Conservation (phyloP, 2,797 vertebrate genomes). For the Epinephelus awoara region DNA sequence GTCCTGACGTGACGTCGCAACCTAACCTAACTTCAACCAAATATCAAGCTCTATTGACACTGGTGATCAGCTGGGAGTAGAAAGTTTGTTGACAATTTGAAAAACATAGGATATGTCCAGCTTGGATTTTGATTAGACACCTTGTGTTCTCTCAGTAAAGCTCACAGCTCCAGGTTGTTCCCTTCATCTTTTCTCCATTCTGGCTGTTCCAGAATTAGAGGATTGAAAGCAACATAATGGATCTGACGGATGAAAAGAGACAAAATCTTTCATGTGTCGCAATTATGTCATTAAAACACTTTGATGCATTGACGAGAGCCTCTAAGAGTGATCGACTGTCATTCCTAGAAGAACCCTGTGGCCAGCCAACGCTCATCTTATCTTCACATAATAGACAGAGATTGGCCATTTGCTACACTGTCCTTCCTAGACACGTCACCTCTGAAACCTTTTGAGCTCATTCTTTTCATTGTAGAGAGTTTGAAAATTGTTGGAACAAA, state of each 20-base stretch:
- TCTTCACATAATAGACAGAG: neutral
- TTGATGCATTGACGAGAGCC: neutral
- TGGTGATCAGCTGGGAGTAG: too few relatives aligned
- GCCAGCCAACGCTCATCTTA: neutral
- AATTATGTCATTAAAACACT: conserved; percentile 37
- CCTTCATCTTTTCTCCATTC: neutral
- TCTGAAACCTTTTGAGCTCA: conserved; percentile 19
- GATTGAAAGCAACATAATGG: conserved; percentile 19
- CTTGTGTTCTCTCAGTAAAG: neutral
- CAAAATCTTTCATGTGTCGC: neutral
- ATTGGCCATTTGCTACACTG: neutral
- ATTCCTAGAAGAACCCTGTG: conserved; percentile 12
- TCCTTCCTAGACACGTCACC: neutral
- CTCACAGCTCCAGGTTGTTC: neutral
- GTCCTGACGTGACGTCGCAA: too few relatives aligned
- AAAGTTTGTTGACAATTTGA: neutral
- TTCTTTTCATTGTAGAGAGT: conserved; percentile 46
- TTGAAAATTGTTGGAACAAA: conserved; percentile 22
- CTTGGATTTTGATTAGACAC: neutral
- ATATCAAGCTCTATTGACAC: too few relatives aligned
- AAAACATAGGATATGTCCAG: neutral
- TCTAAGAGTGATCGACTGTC: neutral
- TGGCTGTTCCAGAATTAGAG: neutral
- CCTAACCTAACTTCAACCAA: too few relatives aligned
- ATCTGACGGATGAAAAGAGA: neutral